Evolutionary conservation across 2,797 vertebrate species (phyloP).

Genomic region (Taenioides sp.): DNA sequence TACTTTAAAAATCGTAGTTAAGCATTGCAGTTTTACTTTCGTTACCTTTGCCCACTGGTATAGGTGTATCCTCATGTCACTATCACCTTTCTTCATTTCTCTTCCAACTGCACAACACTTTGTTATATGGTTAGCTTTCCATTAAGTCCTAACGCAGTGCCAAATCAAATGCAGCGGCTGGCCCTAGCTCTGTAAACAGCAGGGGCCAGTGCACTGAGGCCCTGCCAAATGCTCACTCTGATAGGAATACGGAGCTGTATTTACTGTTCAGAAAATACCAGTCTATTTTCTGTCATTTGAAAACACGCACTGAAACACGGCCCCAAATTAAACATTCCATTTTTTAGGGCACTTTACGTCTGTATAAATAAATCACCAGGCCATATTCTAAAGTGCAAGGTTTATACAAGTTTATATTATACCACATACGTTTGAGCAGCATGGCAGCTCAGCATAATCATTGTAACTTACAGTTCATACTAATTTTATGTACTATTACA

Average conservation of each 20-base stretch:
- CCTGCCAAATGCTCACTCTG: conserved; percentile 12
- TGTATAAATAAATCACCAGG: conserved; percentile 7
- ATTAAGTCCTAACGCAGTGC: conserved; percentile 24
- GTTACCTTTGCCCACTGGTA: no score
- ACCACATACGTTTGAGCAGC: not conserved
- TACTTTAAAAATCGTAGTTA: no score
- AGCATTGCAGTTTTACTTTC: no score
- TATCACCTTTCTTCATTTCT: conserved; percentile 16
- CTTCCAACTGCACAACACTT: conserved; percentile 28
- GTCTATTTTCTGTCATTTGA: conserved; percentile 9
- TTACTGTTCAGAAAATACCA: conserved; percentile 1
- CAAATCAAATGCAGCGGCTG: conserved; percentile 34
- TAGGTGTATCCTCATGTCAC: conserved; percentile 11
- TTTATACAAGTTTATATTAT: conserved; percentile 1
- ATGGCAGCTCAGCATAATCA: not conserved
- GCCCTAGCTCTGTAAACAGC: conserved; percentile 44
- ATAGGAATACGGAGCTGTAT: conserved; percentile 13
- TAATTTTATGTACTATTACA: not conserved
- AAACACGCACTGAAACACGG: conserved; percentile 4
- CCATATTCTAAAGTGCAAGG: not conserved
- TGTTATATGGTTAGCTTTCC: conserved; percentile 33
- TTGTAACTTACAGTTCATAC: not conserved
- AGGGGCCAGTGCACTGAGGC: not conserved
- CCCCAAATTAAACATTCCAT: conserved; percentile 5
- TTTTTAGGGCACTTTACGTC: conserved; percentile 1